Base-by-base conservation (phyloP, 2,797 vertebrate genomes). In the Falco columbarius region DNA sequence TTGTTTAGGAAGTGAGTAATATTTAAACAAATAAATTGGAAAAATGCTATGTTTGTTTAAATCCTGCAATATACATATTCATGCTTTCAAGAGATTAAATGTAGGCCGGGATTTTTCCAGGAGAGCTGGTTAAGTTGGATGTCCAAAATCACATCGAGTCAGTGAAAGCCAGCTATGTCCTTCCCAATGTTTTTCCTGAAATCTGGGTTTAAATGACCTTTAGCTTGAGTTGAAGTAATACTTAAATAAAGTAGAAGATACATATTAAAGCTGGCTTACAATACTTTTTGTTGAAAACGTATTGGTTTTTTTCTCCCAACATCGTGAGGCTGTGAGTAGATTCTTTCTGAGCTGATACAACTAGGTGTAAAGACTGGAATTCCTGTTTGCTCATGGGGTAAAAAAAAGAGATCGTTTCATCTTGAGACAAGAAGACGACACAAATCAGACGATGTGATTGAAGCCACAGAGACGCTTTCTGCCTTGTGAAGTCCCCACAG, bases 1-100 rank as follows among this genome's bases (percentile, higher is more conserved):
- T 61, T 0, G 4, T 91, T 88, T 86, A 90, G n/a, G n/a, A 92
- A 93, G n/a, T 71, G 32, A 82, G 59, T 49, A 87, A 63, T 76
- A 56, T 24, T 68, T 61, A 0, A 1, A 11, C 59, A 79, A 61
- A 55, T 3, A 20, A 80, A 47, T 15, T 26, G 7, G 21, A 15
- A 87, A 81, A 84, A 81, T 89, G 24, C 18, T 72, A 38, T 44
- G 12, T 67, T 82, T 91, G 36, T 87, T 96, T 82, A 85, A 91
- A 42, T 81, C 44, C 68, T 72, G 9, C 67, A 62, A 52, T 21
- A 63, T n/a, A 56, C 22, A 56, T 51, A 71, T 67, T 82, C 49
- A 61, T 14, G 18, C n/a, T 85, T 80, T 87, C 29, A 34, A 49
- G 85, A 77, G 59, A 75, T 82, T 62, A 76, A 80, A 47, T 24